Percentiles rank a stretch among this genome's conserved stretches.
phyloP scores from a whole-genome alignment of 2,113 vertebrate species.

The Phylloscopus trochiloides region DNA sequence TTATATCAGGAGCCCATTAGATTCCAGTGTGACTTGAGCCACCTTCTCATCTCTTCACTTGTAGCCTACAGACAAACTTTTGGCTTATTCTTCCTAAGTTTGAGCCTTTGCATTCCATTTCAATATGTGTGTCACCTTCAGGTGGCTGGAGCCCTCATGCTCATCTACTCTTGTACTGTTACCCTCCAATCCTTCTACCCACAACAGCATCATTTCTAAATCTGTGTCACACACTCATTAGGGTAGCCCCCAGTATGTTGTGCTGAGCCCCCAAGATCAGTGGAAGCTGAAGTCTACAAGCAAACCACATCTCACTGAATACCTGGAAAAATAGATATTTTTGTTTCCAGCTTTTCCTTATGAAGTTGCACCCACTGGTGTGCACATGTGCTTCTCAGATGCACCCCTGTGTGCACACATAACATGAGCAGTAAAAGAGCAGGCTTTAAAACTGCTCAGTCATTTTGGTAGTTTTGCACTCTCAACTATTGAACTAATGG shows the following conservation, averaged over 20 bases:
- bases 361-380: not conserved
- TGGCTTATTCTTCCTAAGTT: not conserved
- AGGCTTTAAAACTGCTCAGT: not conserved
- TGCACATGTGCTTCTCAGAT: not conserved
- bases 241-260: accelerated
- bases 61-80: not conserved
- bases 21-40: not conserved
- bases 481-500: not conserved
- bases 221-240: not conserved
- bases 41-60: not conserved
- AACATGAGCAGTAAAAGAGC: not conserved
- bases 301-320: not conserved
- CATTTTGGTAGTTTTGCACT: not conserved
- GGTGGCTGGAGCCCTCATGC: not conserved
- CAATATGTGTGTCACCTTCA: accelerated
- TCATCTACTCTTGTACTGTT: not conserved
- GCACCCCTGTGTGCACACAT: not conserved
- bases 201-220: not conserved
- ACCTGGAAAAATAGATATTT: not conserved
- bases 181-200: not conserved
- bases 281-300: not conserved
- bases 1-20: not conserved
- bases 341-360: not conserved
- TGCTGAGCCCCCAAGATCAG: not conserved
- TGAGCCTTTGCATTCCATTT: not conserved